Conservation (phyloP, 1,140 invertebrate genomes). For the Drosophila kanapiae region DNA sequence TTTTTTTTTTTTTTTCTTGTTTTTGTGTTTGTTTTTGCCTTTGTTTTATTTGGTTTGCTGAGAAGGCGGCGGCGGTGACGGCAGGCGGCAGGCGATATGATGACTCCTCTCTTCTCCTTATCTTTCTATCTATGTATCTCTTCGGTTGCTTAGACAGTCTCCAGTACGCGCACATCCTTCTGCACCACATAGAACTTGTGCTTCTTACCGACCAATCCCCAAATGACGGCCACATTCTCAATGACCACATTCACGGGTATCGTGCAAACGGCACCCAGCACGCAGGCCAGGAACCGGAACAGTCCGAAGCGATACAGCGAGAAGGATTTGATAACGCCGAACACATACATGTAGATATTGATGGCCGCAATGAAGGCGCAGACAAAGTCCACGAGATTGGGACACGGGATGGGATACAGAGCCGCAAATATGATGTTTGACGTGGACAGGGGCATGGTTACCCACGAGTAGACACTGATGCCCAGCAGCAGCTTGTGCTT, state of each 20-base stretch:
- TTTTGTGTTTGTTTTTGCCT: slow-evolving; percentile 6
- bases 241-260: slow-evolving; percentile 97
- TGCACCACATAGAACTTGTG: slow-evolving; percentile 98
- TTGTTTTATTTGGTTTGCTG: slow-evolving; percentile 31
- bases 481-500: slow-evolving; percentile 93
- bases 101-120: slow-evolving; percentile 25
- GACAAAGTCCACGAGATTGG: slow-evolving; percentile 92
- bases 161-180: slow-evolving; percentile 90
- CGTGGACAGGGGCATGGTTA: slow-evolving; percentile 96
- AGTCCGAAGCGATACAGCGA: slow-evolving; percentile 94
- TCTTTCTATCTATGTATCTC: background rate
- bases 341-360: slow-evolving; percentile 98
- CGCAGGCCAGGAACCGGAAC: slow-evolving; percentile 91
- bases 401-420: slow-evolving; percentile 95
- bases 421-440: slow-evolving; percentile 94
- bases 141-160: slow-evolving; percentile 64
- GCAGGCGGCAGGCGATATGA: slow-evolving; percentile 23
- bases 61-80: slow-evolving; percentile 3
- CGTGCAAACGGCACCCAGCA: slow-evolving; percentile 93
- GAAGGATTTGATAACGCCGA: slow-evolving; percentile 98
- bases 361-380: slow-evolving; percentile 96
- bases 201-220: slow-evolving; percentile 96
- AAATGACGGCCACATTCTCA: slow-evolving; percentile 97
- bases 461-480: slow-evolving; percentile 97
- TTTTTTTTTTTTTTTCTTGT: slow-evolving; percentile 2